A percentile compares a stretch with the other conserved stretches of the same genome.
Evolutionary conservation across 2,113 vertebrate species (phyloP).

Genomic region (Elgaria multicarinata): DNA sequence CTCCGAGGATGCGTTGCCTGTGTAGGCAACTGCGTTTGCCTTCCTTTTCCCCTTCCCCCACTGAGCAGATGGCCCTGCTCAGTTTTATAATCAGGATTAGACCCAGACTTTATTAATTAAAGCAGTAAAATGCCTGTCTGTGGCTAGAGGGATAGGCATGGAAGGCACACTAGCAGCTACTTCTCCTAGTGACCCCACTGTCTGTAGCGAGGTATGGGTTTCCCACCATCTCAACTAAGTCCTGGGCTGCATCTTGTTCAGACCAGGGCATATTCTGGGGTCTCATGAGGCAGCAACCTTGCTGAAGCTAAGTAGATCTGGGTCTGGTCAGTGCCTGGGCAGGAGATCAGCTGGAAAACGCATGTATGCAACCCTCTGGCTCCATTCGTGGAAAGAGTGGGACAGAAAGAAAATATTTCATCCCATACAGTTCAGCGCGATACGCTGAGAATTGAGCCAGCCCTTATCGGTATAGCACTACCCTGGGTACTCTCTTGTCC

Average conservation of each 20-base stretch:
- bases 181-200: background rate
- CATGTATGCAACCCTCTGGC: background rate
- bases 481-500: too few relatives aligned
- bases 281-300: background rate
- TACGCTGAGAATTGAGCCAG: background rate
- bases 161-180: too few relatives aligned
- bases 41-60: background rate
- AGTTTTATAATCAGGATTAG: constrained; percentile 21
- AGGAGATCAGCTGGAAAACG: background rate
- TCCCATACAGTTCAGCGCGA: background rate
- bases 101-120: constrained; percentile 17
- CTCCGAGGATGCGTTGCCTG: background rate
- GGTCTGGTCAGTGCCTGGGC: background rate
- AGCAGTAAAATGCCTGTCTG: background rate
- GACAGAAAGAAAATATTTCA: background rate
- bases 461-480: too few relatives aligned
- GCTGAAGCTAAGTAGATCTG: background rate
- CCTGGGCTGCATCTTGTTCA: background rate
- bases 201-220: background rate
- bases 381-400: background rate
- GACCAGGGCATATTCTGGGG: background rate
- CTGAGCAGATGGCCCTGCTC: constrained; percentile 1
- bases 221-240: background rate
- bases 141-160: background rate
- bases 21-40: background rate